Conservation (phyloP, 2,888 invertebrate genomes). For the Achlya flavicornis region DNA sequence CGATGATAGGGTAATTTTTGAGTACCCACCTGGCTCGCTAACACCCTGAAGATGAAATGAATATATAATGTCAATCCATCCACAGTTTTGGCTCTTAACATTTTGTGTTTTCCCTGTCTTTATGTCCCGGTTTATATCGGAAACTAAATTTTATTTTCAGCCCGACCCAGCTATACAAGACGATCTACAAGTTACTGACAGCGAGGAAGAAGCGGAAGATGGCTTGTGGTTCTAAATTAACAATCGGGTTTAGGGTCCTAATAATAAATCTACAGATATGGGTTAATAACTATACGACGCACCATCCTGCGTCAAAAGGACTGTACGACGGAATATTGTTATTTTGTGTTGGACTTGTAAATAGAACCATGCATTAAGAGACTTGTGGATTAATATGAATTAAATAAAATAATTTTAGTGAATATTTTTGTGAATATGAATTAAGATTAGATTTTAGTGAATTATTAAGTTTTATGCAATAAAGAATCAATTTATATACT, state of each 20-base stretch:
- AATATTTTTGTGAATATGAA: conserved; percentile 6
- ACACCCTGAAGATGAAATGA: too few relatives aligned
- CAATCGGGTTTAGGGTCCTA: background rate
- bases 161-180: conserved; percentile 80
- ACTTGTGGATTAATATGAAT: background rate
- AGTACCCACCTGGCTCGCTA: too few relatives aligned
- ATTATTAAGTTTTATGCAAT: conserved; percentile 5
- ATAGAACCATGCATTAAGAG: background rate
- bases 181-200: conserved; percentile 79
- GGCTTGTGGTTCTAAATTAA: conserved; percentile 76
- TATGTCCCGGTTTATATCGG: background rate
- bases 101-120: background rate
- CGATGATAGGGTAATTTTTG: too few relatives aligned
- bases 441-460: background rate
- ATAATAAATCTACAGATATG: too few relatives aligned
- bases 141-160: conserved; percentile 47
- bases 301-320: too few relatives aligned
- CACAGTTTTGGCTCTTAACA: too few relatives aligned
- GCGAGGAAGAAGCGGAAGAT: conserved; percentile 79
- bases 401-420: background rate
- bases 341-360: background rate
- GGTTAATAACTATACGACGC: too few relatives aligned
- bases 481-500: conserved; percentile 12
- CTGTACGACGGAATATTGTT: too few relatives aligned
- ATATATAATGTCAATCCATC: too few relatives aligned